phyloP scores from a whole-genome alignment of 1,140 invertebrate species.

The Nephila pilipes region DNA sequence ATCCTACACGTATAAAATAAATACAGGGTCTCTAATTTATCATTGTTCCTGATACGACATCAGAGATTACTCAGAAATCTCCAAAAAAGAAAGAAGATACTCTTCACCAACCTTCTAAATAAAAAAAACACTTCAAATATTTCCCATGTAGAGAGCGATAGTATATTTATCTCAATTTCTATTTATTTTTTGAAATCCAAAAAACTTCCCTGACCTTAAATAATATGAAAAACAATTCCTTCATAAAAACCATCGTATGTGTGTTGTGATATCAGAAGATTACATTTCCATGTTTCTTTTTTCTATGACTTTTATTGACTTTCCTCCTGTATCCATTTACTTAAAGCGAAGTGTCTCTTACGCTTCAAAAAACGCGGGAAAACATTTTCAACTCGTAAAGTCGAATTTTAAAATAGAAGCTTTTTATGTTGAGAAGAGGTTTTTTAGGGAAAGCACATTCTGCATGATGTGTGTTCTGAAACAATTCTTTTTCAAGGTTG shows the following conservation, averaged over 20 bases:
- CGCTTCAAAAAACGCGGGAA: too few relatives aligned
- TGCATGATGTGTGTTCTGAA: too few relatives aligned
- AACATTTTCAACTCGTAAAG: too few relatives aligned
- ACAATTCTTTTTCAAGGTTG: too few relatives aligned
- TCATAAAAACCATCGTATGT: background rate
- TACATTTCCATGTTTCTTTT: conserved; percentile 22
- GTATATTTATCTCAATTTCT: conserved; percentile 4
- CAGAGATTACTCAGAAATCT: background rate
- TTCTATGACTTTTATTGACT: background rate
- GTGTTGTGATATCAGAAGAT: background rate
- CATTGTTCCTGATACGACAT: background rate
- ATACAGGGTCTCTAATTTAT: too few relatives aligned
- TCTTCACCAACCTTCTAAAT: too few relatives aligned
- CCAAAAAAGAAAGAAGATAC: background rate
- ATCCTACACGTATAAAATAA: background rate
- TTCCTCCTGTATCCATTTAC: background rate
- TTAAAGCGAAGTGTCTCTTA: too few relatives aligned
- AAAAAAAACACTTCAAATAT: too few relatives aligned
- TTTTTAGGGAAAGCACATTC: too few relatives aligned
- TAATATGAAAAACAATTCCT: conserved; percentile 26
- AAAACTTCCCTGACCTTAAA: background rate
- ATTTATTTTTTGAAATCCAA: background rate
- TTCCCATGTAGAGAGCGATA: too few relatives aligned
- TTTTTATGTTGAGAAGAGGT: too few relatives aligned
- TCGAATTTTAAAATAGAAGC: too few relatives aligned